Base-by-base conservation (phyloP, 2,888 invertebrate genomes). In the Chouioia cunea region DNA sequence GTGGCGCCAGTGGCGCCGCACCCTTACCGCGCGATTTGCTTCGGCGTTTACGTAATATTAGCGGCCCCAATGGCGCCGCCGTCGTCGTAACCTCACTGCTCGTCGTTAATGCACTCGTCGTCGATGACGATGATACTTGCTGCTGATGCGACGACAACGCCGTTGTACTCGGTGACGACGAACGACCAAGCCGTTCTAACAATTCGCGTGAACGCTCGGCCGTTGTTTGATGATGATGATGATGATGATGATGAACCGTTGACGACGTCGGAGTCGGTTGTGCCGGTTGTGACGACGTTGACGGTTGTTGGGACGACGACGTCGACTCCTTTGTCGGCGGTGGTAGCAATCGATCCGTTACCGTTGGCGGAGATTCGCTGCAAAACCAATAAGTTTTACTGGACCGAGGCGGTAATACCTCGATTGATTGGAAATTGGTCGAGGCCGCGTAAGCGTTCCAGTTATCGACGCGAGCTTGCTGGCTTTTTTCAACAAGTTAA, bases 11-110 rank as follows among this genome's bases (percentile, higher is more conserved):
- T 71, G 86, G 89, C 73, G 88, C 88, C 52, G 85, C 87, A 47
- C 87, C 86, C 74, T 88, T 87, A 72, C 86, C 89, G 77, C 90
- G 86, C 80, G 89, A 89, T 86, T 90, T 90, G 79, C 90, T 89
- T 75, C 90, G 87, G 76, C 90, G 87, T 81, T 90, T 90, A 73
- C 86, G 79, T n/a, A 87, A 78, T 46, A 86, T 83, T 16, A 87
- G 78, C 27, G 86, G 85, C 10, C 86, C 86, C 36, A 48, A 85
- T 75, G 10, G 81, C 78, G 44, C 57, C 48, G 27, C 18, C 16
- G 53, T 8, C 74, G 44, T 1, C 22, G 57, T n/a, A 18, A 23
- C 23, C 16, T 16, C 50, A 50, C 50, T 20, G n/a, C 16, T 16
- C 18, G 50, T 50, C 50, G 50, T 20, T 18, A 8, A 4, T n/a